Evolutionary conservation across 2,888 invertebrate genomes (phyloP).

Genomic region (Heteromurus nitidus): DNA sequence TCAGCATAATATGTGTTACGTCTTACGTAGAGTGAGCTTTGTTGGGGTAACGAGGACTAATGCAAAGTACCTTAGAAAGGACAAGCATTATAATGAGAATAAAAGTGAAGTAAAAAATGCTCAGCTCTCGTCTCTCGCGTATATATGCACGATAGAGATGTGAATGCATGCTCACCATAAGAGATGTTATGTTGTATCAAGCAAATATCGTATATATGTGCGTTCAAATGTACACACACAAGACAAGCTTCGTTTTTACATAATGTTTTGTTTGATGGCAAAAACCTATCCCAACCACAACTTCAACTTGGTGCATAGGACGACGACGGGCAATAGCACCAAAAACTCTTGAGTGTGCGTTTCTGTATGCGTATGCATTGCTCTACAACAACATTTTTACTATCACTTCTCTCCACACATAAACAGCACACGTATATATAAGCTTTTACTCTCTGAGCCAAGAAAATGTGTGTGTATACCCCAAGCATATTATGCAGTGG

Average conservation of each 20-base stretch:
- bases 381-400: conserved; percentile 31
- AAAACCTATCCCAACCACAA: conserved; percentile 62
- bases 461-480: too few species aligned
- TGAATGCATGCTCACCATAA: not conserved
- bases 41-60: conserved; percentile 29
- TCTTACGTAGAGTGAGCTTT: not conserved
- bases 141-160: too few species aligned
- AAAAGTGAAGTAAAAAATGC: conserved; percentile 26
- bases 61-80: conserved; percentile 42
- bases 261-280: conserved; percentile 50
- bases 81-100: conserved; percentile 28
- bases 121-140: too few species aligned
- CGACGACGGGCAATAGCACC: conserved; percentile 25
- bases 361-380: not conserved
- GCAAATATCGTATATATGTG: too few species aligned
- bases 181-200: too few species aligned
- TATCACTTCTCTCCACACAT: conserved; percentile 17
- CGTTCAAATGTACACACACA: conserved; percentile 25
- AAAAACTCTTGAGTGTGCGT: not conserved
- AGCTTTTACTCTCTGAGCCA: conserved; percentile 9
- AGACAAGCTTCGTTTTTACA: conserved; percentile 23
- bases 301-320: conserved; percentile 56
- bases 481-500: too few species aligned
- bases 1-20: not conserved
- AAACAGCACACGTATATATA: conserved; percentile 1